These are phyloP conservation scores for Vespertilio murinus DNA, from an alignment of 2,797 vertebrate genomes.

Conservation along the genomic window DNA sequence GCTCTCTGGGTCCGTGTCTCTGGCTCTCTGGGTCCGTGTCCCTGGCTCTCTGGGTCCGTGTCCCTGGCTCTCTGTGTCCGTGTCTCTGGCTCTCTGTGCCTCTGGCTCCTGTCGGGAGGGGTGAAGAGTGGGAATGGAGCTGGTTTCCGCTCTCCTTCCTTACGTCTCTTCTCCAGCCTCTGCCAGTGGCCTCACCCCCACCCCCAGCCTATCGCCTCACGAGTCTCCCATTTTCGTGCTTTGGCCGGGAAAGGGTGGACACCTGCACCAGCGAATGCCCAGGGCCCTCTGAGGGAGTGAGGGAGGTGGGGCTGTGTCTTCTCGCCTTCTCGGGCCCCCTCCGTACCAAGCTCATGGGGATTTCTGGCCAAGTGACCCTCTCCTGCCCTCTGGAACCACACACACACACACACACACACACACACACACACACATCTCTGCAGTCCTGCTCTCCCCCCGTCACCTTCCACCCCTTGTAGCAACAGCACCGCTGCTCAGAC, in stretches of 20 bases:
- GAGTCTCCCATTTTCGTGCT: background rate
- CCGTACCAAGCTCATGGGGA: background rate
- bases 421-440: background rate
- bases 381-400: background rate
- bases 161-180: background rate
- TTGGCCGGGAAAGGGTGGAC: background rate
- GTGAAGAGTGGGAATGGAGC: background rate
- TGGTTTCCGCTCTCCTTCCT: background rate
- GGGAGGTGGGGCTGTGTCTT: background rate
- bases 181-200: background rate
- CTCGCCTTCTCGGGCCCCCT: background rate
- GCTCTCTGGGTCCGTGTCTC: too few species aligned
- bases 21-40: background rate
- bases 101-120: background rate
- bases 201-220: rapidly evolving
- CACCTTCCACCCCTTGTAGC: background rate
- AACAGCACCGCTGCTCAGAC: background rate
- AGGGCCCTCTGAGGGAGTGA: background rate
- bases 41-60: too few species aligned
- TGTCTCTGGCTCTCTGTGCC: background rate
- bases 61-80: background rate
- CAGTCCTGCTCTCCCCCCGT: background rate
- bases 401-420: background rate
- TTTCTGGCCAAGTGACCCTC: background rate
- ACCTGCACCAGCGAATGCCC: background rate